Conservation (phyloP, 2,797 vertebrate genomes). For the Dallia pectoralis region DNA sequence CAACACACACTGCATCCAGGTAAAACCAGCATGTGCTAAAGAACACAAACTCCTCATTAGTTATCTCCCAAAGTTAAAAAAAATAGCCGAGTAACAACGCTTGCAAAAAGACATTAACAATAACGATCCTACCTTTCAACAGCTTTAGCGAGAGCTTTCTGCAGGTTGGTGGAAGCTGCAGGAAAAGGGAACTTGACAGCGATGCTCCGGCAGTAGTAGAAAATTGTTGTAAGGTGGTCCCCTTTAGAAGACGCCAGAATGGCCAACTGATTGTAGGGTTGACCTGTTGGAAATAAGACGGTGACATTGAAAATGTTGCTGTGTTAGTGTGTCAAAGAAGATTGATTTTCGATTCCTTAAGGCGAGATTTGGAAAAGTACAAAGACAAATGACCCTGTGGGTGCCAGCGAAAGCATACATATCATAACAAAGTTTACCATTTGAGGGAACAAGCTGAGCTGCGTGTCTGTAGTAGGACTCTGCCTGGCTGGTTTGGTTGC, state of each 20-base stretch:
- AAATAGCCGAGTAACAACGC: background rate
- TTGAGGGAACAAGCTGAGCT: constrained; percentile 98
- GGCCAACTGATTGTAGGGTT: constrained; percentile 99
- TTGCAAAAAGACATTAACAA: background rate
- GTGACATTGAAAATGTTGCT: background rate
- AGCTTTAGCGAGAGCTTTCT: constrained; percentile 99
- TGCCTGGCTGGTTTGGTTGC: constrained; percentile 99
- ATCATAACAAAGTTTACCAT: constrained; percentile 73
- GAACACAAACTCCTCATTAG: background rate
- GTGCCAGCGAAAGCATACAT: background rate
- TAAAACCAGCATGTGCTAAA: background rate
- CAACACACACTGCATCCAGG: background rate
- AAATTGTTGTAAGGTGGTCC: constrained; percentile 99
- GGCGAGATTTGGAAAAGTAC: background rate
- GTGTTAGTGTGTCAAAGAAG: background rate
- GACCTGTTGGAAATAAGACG: constrained; percentile 76
- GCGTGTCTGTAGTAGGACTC: constrained; percentile 99
- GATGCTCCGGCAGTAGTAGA: constrained; percentile 99
- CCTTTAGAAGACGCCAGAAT: constrained; percentile 99
- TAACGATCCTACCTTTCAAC: constrained; percentile 85
- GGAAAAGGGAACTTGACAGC: constrained; percentile 99
- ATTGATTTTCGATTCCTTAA: background rate
- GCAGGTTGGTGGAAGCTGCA: constrained; percentile 97
- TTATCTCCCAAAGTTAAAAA: background rate
- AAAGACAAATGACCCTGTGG: background rate